Conservation (phyloP, 92 coral and sea anemone genomes). For the Zoanthus sansibaricus region DNA sequence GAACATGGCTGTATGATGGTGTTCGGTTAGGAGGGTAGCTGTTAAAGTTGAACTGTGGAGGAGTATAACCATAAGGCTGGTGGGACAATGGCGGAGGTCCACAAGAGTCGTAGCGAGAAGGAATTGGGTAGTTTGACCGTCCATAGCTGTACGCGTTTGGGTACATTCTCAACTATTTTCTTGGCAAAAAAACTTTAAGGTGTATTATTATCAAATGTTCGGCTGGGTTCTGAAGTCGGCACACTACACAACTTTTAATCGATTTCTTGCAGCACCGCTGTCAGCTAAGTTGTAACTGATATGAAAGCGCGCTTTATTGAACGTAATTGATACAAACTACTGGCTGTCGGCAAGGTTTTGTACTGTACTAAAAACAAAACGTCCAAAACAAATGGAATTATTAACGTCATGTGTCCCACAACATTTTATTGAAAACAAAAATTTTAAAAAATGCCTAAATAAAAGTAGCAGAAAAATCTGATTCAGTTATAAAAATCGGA, state of each 20-base stretch:
- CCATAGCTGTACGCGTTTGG: conserved; percentile 74
- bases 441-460: neutral
- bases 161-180: conserved; percentile 57
- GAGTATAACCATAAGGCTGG: conserved; percentile 82
- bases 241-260: conserved; percentile 60
- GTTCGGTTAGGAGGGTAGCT: conserved; percentile 75
- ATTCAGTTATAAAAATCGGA: conserved; percentile 12
- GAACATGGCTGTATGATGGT: conserved; percentile 62
- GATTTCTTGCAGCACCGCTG: conserved; percentile 77
- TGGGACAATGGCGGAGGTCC: conserved; percentile 88
- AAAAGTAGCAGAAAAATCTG: conserved; percentile 13
- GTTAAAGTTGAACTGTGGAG: conserved; percentile 75
- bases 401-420: neutral
- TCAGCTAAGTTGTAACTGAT: conserved; percentile 77
- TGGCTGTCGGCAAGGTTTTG: conserved; percentile 76
- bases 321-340: conserved; percentile 85
- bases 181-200: neutral
- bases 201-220: conserved; percentile 38
- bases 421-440: neutral
- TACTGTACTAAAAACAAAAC: conserved; percentile 6
- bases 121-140: conserved; percentile 72
- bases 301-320: conserved; percentile 83
- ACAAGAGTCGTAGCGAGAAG: conserved; percentile 70
- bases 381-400: conserved; percentile 15
- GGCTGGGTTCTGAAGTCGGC: conserved; percentile 43